A percentile compares a stretch with the other conserved stretches of the same genome.
These are phyloP conservation scores for Galeopterus variegatus DNA, from an alignment of 2,113 vertebrate species.

Conservation along the genomic window DNA sequence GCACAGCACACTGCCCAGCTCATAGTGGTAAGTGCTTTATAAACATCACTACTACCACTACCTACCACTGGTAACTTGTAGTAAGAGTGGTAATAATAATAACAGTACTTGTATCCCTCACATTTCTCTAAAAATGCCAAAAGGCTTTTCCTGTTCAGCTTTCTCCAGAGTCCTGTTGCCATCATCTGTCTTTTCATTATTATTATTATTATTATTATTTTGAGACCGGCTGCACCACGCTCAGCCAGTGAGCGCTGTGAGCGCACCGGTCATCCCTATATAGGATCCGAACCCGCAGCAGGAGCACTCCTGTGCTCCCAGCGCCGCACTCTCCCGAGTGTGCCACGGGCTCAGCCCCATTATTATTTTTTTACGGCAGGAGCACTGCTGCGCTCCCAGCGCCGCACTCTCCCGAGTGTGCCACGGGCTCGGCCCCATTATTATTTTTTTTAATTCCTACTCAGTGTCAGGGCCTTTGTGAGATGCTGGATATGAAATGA, in stretches of 20 bases:
- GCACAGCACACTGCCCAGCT: not conserved
- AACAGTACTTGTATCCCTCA: not conserved
- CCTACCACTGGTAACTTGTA: not conserved
- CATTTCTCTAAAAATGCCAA: not conserved
- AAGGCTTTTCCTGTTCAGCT: not conserved
- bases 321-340: too few species aligned
- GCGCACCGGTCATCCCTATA: too few species aligned
- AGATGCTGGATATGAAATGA: not conserved
- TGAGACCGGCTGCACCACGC: too few species aligned
- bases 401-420: too few species aligned
- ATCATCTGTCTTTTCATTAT: not conserved
- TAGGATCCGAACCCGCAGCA: too few species aligned
- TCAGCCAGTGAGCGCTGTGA: too few species aligned
- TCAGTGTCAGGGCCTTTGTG: not conserved
- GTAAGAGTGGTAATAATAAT: not conserved
- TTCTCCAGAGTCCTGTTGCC: not conserved
- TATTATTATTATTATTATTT: not conserved
- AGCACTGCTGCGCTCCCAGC: too few species aligned
- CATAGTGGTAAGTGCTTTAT: not conserved
- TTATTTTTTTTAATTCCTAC: not conserved
- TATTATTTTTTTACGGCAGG: too few species aligned
- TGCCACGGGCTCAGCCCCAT: too few species aligned
- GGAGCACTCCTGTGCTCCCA: too few species aligned
- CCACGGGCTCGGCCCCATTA: too few species aligned
- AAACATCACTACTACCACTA: rapidly evolving